Evolutionary conservation across 2,888 invertebrate genomes (phyloP).

Genomic region (Ectropis crepuscularia): DNA sequence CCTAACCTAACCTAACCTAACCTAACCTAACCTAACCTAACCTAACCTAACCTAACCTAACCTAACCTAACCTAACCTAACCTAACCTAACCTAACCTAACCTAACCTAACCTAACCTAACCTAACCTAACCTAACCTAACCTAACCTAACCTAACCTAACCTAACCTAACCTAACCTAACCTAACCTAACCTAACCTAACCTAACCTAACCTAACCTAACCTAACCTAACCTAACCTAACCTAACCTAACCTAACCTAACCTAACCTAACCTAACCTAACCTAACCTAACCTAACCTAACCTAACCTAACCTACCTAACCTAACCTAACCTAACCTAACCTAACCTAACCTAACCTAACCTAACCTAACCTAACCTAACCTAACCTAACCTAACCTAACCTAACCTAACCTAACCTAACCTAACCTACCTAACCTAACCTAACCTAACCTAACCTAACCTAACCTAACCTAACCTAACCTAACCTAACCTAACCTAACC

Average conservation of each 20-base stretch:
- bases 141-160: neutral
- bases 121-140: slow-evolving; percentile 2
- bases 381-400: slow-evolving; percentile 1
- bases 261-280: slow-evolving; percentile 1
- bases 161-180: slow-evolving; percentile 12
- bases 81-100: slow-evolving; percentile 1
- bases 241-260: slow-evolving; percentile 1
- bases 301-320: no score
- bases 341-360: slow-evolving; percentile 1
- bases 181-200: slow-evolving; percentile 27
- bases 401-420: slow-evolving; percentile 1
- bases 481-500: slow-evolving; percentile 1
- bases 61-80: slow-evolving; percentile 1
- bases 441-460: slow-evolving; percentile 1
- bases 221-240: slow-evolving; percentile 1
- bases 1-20: slow-evolving; percentile 28
- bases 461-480: slow-evolving; percentile 1
- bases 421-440: no score
- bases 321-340: slow-evolving; percentile 1
- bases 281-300: slow-evolving; percentile 1
- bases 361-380: slow-evolving; percentile 1
- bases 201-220: slow-evolving; percentile 2
- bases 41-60: slow-evolving; percentile 12
- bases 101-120: slow-evolving; percentile 1
- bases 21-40: slow-evolving; percentile 28